Evolutionary conservation across 2,113 vertebrate species (phyloP).

Genomic region (Symphodus melops): DNA sequence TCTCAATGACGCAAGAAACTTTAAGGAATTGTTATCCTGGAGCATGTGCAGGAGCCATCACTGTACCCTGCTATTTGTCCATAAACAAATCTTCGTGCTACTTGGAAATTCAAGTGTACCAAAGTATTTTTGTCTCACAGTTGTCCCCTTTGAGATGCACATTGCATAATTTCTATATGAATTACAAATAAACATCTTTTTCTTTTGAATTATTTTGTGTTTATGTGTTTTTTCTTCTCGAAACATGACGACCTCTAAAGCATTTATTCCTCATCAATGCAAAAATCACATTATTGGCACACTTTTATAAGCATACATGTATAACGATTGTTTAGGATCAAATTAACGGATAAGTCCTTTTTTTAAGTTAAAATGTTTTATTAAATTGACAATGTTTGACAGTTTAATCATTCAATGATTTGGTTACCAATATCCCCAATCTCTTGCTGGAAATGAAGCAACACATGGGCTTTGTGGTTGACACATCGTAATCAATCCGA

Average conservation of each 20-base stretch:
- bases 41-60: conserved; percentile 43
- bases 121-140: conserved; percentile 81
- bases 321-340: too few species aligned
- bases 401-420: too few species aligned
- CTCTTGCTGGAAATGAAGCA: too few species aligned
- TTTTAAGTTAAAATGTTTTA: too few species aligned
- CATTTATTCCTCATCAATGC: background rate
- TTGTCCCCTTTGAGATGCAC: conserved; percentile 76
- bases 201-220: conserved; percentile 45
- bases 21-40: conserved; percentile 13
- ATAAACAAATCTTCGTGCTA: conserved; percentile 30
- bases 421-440: too few species aligned
- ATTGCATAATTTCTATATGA: conserved; percentile 77
- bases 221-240: conserved; percentile 17
- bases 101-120: conserved; percentile 75
- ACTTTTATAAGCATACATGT: too few species aligned
- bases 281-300: too few species aligned
- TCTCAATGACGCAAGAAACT: conserved; percentile 31
- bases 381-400: too few species aligned
- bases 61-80: conserved; percentile 52
- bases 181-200: conserved; percentile 80
- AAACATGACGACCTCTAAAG: background rate
- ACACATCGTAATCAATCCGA: too few species aligned
- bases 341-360: too few species aligned
- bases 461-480: too few species aligned